These are phyloP conservation scores for Mustela erminea DNA, from an alignment of 2,797 vertebrate species.

Conservation along the genomic window DNA sequence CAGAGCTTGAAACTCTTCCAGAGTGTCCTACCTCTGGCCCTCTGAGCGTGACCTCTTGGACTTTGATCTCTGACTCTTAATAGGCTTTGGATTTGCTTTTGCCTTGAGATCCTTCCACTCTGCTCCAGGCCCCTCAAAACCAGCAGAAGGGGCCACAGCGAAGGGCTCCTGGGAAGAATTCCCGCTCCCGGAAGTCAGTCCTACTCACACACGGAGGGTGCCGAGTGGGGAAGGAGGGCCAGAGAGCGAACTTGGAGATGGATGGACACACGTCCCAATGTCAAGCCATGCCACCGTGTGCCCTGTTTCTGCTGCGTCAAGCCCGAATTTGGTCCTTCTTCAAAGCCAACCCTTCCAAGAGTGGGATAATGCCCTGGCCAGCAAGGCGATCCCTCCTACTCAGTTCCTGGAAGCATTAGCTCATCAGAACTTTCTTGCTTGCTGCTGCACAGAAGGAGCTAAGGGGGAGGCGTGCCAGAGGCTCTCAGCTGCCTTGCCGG, in stretches of 20 bases:
- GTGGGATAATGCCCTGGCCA: not conserved
- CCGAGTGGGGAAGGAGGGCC: not conserved
- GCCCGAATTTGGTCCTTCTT: not conserved
- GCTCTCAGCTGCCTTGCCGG: not conserved
- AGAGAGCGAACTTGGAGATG: not conserved
- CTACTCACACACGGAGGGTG: fast-evolving
- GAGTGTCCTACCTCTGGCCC: not conserved
- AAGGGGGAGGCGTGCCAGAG: not conserved
- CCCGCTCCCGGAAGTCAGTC: not conserved
- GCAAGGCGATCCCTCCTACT: not conserved
- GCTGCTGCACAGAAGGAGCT: conserved; percentile 38
- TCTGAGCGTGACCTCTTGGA: not conserved
- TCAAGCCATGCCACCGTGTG: not conserved
- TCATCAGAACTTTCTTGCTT: conserved; percentile 19
- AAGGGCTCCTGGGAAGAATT: not conserved
- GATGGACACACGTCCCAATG: not conserved
- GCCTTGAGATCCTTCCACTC: too few relatives aligned
- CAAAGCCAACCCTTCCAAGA: not conserved
- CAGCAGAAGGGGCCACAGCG: not conserved
- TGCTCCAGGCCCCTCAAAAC: not conserved
- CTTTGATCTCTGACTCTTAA: not conserved
- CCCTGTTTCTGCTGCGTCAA: not conserved
- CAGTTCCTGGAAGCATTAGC: not conserved
- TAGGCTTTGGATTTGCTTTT: not conserved
- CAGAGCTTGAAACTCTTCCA: fast-evolving